Evolutionary conservation across 2,797 vertebrate genomes (phyloP), one percentile per base, ranked within the genome.

Genomic region (Microhierax caerulescens): DNA sequence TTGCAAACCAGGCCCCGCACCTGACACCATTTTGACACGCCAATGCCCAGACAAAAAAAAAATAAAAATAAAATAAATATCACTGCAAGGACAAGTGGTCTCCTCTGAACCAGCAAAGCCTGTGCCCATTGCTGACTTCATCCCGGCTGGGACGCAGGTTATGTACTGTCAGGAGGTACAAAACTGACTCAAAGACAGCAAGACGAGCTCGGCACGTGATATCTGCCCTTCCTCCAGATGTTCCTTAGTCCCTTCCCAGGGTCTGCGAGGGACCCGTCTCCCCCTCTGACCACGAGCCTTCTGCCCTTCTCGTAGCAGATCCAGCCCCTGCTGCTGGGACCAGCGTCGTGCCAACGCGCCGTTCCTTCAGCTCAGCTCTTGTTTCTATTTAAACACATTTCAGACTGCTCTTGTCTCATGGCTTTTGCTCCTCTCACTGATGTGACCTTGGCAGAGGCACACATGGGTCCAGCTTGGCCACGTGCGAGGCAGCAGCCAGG

Each of bases 1-100:
- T 43, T 36, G 64, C 19, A 32, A 65, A 64, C 59, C 5, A 47
- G 75, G 69, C 48, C 53, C 34, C 1, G 41, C 36, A 99, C 99
- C 99, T 99, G 96, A 99, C 90, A 99, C 99, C 99, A 99, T 99
- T 98, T 99, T 99, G 94, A 99, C 97, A 99, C 99, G 2, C 99
- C 99, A 0, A 99, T 98, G 39, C 99, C 99, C 96, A 99, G 98
- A 39, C 39, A 39, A 39, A 39, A 39, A 39, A 39, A 39, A 39
- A 39, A n/a, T n/a, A 39, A 13, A 12, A 13, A 37, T 37, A 37
- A 39, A 39, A 12, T 5, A 13, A 39, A 39, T 5, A 39, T 64
- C 60, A 56, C 3, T 18, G 57, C 63, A 79, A 28, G 24, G 64
- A 60, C 47, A 60, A 90, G 47, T 4, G 45, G 50, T 51, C 30